Evolutionary conservation across 1,140 invertebrate genomes (phyloP).

Genomic region (Thaumetopoea pityocampa): DNA sequence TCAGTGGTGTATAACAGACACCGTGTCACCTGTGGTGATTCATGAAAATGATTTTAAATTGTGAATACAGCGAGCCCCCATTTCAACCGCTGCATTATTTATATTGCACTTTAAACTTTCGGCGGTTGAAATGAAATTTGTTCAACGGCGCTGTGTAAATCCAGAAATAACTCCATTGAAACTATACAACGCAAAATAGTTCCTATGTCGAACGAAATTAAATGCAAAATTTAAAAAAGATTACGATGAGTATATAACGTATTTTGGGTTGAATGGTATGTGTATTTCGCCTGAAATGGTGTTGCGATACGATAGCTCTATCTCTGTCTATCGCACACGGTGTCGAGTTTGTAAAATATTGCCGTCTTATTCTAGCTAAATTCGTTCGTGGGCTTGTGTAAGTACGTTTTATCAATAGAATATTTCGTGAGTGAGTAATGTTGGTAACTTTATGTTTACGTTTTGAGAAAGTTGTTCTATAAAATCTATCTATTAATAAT

Average conservation of each 20-base stretch:
- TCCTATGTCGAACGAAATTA: constrained; percentile 17
- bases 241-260: constrained; percentile 17
- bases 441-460: constrained; percentile 29
- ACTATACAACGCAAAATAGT: constrained; percentile 3
- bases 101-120: constrained; percentile 69
- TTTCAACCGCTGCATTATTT: constrained; percentile 46
- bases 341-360: constrained; percentile 1
- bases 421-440: constrained; percentile 27
- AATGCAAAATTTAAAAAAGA: constrained; percentile 9
- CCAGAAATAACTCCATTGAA: constrained; percentile 42
- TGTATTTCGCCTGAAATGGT: constrained; percentile 57
- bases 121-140: constrained; percentile 68
- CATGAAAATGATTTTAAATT: constrained; percentile 21
- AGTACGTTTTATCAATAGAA: constrained; percentile 40
- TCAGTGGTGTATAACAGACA: constrained; percentile 11
- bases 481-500: constrained; percentile 1
- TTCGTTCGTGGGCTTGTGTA: constrained; percentile 30
- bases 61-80: constrained; percentile 33
- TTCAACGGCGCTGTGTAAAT: constrained; percentile 47
- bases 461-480: constrained; percentile 9
- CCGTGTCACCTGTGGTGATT: constrained; percentile 12
- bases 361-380: constrained; percentile 30
- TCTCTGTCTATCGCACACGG: constrained; percentile 20
- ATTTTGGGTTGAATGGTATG: constrained; percentile 16
- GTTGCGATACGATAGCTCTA: constrained; percentile 41